Evolutionary conservation across 2,888 invertebrate genomes (phyloP).

Genomic region (Tetheella fluctuosa): DNA sequence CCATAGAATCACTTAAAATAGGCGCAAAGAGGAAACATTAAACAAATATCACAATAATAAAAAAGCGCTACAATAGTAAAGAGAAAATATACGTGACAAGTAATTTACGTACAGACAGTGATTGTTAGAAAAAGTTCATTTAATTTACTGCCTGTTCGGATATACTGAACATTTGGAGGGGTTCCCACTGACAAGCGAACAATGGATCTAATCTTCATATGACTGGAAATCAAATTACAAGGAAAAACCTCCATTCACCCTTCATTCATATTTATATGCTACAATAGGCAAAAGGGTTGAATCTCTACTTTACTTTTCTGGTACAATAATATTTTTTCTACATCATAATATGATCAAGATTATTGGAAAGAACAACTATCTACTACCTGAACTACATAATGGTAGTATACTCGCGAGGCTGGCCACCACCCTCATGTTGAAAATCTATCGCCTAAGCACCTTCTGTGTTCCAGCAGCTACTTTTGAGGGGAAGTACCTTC

Average conservation of each 20-base stretch:
- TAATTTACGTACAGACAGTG: neutral
- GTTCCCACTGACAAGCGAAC: constrained; percentile 9
- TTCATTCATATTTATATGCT: constrained; percentile 11
- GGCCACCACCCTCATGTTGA: too few species aligned
- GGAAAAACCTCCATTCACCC: constrained; percentile 13
- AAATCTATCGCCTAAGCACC: too few species aligned
- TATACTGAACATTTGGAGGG: constrained; percentile 9
- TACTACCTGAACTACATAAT: too few species aligned
- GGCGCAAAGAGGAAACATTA: too few species aligned
- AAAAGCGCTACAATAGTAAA: neutral
- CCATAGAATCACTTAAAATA: too few species aligned
- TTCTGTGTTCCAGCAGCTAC: too few species aligned
- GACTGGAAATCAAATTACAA: constrained; percentile 14
- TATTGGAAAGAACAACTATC: too few species aligned
- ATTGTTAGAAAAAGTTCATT: constrained; percentile 1
- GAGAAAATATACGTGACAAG: neutral
- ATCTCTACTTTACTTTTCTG: constrained; percentile 1
- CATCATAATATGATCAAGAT: neutral
- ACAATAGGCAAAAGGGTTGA: constrained; percentile 11
- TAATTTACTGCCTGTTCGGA: constrained; percentile 6
- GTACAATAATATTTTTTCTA: neutral
- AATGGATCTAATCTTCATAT: constrained; percentile 12
- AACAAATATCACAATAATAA: too few species aligned
- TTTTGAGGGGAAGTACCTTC: too few species aligned
- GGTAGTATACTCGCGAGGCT: too few species aligned